Conservation (phyloP, 2,797 vertebrate species). For the Adrianichthys oophorus region DNA sequence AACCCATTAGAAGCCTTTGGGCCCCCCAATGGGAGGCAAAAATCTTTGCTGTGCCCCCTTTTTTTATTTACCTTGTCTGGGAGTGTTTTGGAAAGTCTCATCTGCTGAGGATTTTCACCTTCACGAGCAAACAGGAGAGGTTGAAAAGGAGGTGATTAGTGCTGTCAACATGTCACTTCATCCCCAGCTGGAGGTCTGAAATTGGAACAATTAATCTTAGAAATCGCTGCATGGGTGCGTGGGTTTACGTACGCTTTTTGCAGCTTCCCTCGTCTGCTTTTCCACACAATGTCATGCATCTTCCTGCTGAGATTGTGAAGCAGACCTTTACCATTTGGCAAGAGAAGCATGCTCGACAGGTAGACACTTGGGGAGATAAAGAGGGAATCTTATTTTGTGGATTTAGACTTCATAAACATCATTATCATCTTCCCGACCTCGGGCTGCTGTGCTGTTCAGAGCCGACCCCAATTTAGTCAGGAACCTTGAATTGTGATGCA, state of each 20-base stretch:
- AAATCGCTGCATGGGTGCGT: conserved; percentile 20
- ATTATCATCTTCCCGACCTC: conserved; percentile 66
- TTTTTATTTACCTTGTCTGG: conserved; percentile 28
- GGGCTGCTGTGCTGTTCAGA: conserved; percentile 44
- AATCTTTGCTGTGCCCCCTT: conserved; percentile 23
- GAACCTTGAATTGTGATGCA: conserved; percentile 51
- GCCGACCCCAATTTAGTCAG: conserved; percentile 64
- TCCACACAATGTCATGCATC: conserved; percentile 22
- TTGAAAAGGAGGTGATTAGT: conserved; percentile 60
- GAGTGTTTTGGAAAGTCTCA: conserved; percentile 20
- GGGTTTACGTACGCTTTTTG: conserved; percentile 14
- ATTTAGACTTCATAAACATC: conserved; percentile 74
- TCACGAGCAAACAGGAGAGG: conserved; percentile 48
- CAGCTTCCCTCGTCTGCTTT: conserved; percentile 19
- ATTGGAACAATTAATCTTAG: conserved; percentile 46
- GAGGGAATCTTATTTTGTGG: conserved; percentile 63
- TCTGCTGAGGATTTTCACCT: conserved; percentile 29
- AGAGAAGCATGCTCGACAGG: conserved; percentile 44
- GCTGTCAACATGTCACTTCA: conserved; percentile 60
- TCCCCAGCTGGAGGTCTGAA: conserved; percentile 32
- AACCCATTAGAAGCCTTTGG: conserved; percentile 42
- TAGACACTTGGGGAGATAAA: conserved; percentile 50
- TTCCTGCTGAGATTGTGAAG: conserved; percentile 48
- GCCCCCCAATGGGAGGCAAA: conserved; percentile 44
- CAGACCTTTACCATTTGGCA: conserved; percentile 45